Evolutionary conservation across 2,888 invertebrate genomes (phyloP), one percentile per base, ranked within the genome.

Genomic region (Watsonalla binaria): DNA sequence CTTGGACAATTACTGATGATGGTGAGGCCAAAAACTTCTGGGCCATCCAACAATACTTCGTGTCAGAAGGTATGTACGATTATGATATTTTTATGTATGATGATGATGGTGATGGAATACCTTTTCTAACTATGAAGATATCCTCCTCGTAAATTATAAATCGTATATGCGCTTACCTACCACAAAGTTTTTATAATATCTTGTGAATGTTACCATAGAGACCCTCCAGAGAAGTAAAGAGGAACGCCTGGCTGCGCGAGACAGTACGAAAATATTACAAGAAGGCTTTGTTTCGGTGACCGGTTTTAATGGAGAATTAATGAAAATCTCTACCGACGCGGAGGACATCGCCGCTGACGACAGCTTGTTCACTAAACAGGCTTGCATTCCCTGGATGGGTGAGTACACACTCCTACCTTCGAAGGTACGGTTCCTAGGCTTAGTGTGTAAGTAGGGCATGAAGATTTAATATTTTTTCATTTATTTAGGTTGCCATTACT

Each of bases 371-470:
- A 86, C 80, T 1, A 51, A 68, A 58, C 86, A 87, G 59, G 80
- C 76, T 42, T 87, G 86, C 62, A 68, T 84, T 45, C 68, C 76
- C 42, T 75, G 78, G 74, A 87, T 87, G 87, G 86, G 87, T 87
- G 58, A 73, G 73, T 59, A 11, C 34, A 54, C 54, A 56, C 54
- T 54, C 64, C 34, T 68, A 68, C 24, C 24, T 24, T 24, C 24
- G 24, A 24, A 24, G 24, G 24, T 2, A 24, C 24, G 24, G 24
- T 24, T 24, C 24, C 24, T 24, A 24, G 24, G 24, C 53, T n/a
- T n/a, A 68, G 69, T 8, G 49, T 55, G 39, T 39, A 33, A 47
- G 33, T 35, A 52, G n/a, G 15, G 7, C 11, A 37, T 49, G 14
- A 47, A 6, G 8, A 37, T 46, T 7, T 13, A 15, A 39, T 34